Base-by-base conservation (phyloP, 2,797 vertebrate species). In the Platyrinchus mystaceus region DNA sequence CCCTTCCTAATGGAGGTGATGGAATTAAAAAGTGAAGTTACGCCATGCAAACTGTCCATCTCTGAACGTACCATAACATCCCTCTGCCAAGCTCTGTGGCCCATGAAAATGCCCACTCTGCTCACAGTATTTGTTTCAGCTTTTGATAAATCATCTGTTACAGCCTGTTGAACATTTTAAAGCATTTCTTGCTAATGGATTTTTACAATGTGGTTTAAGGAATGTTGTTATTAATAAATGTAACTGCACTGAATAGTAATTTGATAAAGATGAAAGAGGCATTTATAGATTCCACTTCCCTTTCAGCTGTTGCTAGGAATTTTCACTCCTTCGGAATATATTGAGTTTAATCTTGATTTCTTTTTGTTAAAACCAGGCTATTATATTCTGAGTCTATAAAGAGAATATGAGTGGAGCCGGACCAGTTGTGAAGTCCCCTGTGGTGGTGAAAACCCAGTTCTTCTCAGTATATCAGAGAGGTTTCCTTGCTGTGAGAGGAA, bases 291-390 rank as follows among this genome's bases (percentile, higher is more conserved):
- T 90, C 80, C n/a, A n/a, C 52, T 96, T 95, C 80, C 53, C 76
- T 95, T 93, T 94, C 78, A 95, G 34, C 90, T 86, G 93, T 95
- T 96, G 91, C 93, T 97, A 94, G 84, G 95, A 94, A 73, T 89
- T 90, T 84, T 84, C 71, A 68, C 67, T 76, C 64, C 85, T 95
- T 95, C 79, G 58, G 85, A 96, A 90, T 90, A 88, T 52, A 85
- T 36, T 89, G 69, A 87, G 80, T 94, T 86, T 87, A 84, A 75
- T 85, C 44, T 75, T 69, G 69, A 77, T 88, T 94, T 86, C 60
- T 77, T 93, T 90, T 90, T 62, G 62, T 81, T 89, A 83, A 80
- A 84, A 68, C n/a, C 5, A 19, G 64, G 77, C 55, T 90, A 67
- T 84, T 93, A 49, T 76, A 68, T 39, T 74, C 56, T 90, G 30